Evolutionary conservation across 1,140 invertebrate species (phyloP).

Genomic region (Drosophila sproati): DNA sequence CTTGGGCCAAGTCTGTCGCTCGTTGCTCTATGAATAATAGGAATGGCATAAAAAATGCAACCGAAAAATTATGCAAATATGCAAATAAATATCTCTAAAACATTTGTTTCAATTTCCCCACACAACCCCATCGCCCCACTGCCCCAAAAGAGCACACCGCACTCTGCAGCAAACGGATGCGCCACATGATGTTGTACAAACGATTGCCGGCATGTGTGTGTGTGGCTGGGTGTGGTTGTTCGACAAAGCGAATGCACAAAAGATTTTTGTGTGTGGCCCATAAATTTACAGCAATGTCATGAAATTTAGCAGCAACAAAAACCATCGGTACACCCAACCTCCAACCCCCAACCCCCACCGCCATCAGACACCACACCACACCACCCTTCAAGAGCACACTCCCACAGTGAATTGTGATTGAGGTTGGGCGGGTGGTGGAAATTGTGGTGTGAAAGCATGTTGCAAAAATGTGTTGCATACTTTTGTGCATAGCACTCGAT

Average conservation of each 20-base stretch:
- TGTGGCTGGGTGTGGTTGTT: constrained; percentile 19
- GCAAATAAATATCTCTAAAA: constrained; percentile 81
- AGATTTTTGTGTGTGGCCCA: constrained; percentile 63
- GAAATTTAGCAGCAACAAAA: constrained; percentile 53
- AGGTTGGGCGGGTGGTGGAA: not conserved
- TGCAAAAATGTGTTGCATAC: constrained; percentile 69
- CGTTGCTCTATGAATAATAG: constrained; percentile 67
- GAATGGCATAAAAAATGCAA: constrained; percentile 72
- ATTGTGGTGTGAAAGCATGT: constrained; percentile 30
- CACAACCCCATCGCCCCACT: constrained; percentile 3
- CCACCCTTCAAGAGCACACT: too few relatives aligned
- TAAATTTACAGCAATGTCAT: constrained; percentile 75
- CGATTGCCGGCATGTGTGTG: constrained; percentile 47
- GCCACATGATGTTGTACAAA: constrained; percentile 58
- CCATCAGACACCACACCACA: not conserved
- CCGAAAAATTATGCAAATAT: constrained; percentile 73
- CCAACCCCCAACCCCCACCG: not conserved
- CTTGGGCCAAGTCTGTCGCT: constrained; percentile 13
- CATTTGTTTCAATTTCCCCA: constrained; percentile 75
- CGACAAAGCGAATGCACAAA: constrained; percentile 51
- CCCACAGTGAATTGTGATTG: constrained; percentile 61
- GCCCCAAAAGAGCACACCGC: not conserved
- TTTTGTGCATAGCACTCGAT: constrained; percentile 75
- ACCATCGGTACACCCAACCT: too few relatives aligned
- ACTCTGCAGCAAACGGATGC: constrained; percentile 36